A percentile compares a stretch with the other conserved stretches of the same genome.
phyloP scores from a whole-genome alignment of 92 coral and sea anemone genomes.

The Phenganax subtilis region DNA sequence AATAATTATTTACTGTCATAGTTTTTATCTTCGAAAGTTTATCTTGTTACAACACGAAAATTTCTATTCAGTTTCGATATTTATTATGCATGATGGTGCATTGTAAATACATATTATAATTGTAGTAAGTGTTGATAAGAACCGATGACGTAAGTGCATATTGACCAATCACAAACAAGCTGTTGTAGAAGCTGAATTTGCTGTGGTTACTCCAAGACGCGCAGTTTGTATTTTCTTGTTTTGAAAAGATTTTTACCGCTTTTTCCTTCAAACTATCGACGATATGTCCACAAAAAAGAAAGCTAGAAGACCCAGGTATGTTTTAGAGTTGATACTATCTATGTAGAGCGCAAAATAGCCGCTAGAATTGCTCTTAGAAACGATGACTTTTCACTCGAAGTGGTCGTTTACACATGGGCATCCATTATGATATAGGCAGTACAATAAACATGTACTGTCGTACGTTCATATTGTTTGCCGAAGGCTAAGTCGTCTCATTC shows the following conservation, averaged over 20 bases:
- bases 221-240: constrained; percentile 6
- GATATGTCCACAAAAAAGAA: constrained; percentile 30
- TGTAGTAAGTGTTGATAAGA: constrained; percentile 32
- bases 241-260: constrained; percentile 28
- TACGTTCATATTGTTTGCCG: constrained; percentile 15
- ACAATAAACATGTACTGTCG: background rate
- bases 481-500: constrained; percentile 9
- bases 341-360: background rate
- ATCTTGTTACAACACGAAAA: constrained; percentile 1
- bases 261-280: background rate
- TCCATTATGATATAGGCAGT: constrained; percentile 9
- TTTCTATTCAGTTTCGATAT: background rate
- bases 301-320: constrained; percentile 34
- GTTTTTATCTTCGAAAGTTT: constrained; percentile 8
- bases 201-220: constrained; percentile 39
- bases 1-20: background rate
- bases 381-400: background rate
- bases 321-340: background rate
- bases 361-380: background rate
- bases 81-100: constrained; percentile 18
- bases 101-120: constrained; percentile 8
- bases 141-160: constrained; percentile 19
- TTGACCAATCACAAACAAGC: constrained; percentile 27
- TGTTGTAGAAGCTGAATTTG: constrained; percentile 29
- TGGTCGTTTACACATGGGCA: background rate